A percentile compares a stretch with the other conserved stretches of the same genome.
These are phyloP conservation scores for Micrasema minimum DNA, from an alignment of 1,140 invertebrate species.

Conservation along the genomic window DNA sequence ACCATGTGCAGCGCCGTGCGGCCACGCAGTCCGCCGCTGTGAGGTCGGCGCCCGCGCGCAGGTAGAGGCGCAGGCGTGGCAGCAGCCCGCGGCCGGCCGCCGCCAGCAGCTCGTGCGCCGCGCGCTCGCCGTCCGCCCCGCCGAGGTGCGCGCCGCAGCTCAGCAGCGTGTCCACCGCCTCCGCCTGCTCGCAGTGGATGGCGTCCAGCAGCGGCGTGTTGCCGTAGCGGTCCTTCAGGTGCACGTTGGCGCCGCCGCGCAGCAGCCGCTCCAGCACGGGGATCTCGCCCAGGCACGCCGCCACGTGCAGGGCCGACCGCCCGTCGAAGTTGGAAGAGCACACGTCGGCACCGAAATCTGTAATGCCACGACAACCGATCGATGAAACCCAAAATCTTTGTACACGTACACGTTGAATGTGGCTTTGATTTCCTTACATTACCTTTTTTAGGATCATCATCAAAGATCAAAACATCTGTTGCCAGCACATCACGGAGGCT, in stretches of 20 bases:
- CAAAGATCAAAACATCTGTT: too few species aligned
- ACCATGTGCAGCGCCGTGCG: slow-evolving; percentile 72
- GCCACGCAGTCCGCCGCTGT: slow-evolving; percentile 68
- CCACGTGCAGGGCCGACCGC: slow-evolving; percentile 85
- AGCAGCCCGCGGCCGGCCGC: slow-evolving; percentile 70
- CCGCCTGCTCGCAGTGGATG: slow-evolving; percentile 70
- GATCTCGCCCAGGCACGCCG: slow-evolving; percentile 77
- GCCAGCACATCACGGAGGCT: too few species aligned
- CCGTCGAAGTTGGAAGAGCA: slow-evolving; percentile 81
- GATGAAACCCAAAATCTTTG: too few species aligned
- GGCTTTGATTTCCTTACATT: too few species aligned
- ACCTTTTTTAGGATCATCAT: too few species aligned
- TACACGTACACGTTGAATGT: too few species aligned
- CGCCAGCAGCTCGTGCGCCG: slow-evolving; percentile 72
- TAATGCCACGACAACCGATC: too few species aligned
- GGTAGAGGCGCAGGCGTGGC: slow-evolving; percentile 69
- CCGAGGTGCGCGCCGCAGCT: slow-evolving; percentile 75
- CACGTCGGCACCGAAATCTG: slow-evolving; percentile 76
- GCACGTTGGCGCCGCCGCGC: slow-evolving; percentile 86
- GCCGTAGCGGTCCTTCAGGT: slow-evolving; percentile 75
- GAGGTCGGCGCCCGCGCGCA: slow-evolving; percentile 73
- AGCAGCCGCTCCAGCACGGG: slow-evolving; percentile 80
- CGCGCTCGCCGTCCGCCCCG: slow-evolving; percentile 59
- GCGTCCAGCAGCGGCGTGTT: slow-evolving; percentile 73
- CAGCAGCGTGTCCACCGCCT: slow-evolving; percentile 71